Evolutionary conservation across 1,140 invertebrate genomes (phyloP), one percentile per base, ranked within the genome.

Genomic region (Drosophila pseudoobscura): DNA sequence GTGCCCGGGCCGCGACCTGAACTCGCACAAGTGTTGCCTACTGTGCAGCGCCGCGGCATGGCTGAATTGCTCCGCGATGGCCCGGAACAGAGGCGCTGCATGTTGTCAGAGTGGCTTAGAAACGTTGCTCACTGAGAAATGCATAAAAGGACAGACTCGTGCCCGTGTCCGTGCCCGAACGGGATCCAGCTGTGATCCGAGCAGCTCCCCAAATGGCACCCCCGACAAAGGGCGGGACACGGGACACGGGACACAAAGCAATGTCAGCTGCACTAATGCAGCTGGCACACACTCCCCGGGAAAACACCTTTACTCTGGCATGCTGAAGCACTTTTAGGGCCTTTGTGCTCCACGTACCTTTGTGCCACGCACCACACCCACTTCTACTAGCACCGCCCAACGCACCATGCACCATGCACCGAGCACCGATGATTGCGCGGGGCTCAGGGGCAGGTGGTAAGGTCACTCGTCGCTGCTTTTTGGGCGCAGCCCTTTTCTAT

Each of bases 61-160:
- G 66, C 51, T 51, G 71, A 62, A 50, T 62, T 73, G 70, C 52
- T 47, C 35, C 52, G 1, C 31, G 15, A 22, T 39, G 31, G 11
- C 41, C 9, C 54, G 3, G 6, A n/a, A 29, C n/a, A 3, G 24
- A 45, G 57, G 31, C 72, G 50, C 71, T 75, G 60, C 51, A 66
- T 60, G 72, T 51, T 75, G 73, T 75, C 71, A 75, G 73, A 75
- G 35, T 75, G 72, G 71, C 70, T 74, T 74, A 74, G 59, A 74
- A 74, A 74, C 58, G 71, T 39, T 63, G 62, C 62, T 46, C 45
- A 53, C 62, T 43, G 69, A 58, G 50, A 29, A 71, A 71, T 71
- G 72, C 62, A 75, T 58, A 60, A 75, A 75, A 59, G 72, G 61
- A 65, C 72, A 66, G 53, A 75, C 44, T 17, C 20, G 15, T 47